A percentile compares a stretch with the other conserved stretches of the same genome.
phyloP scores from a whole-genome alignment of 2,888 invertebrate genomes.

The Myopa tessellatipennis region DNA sequence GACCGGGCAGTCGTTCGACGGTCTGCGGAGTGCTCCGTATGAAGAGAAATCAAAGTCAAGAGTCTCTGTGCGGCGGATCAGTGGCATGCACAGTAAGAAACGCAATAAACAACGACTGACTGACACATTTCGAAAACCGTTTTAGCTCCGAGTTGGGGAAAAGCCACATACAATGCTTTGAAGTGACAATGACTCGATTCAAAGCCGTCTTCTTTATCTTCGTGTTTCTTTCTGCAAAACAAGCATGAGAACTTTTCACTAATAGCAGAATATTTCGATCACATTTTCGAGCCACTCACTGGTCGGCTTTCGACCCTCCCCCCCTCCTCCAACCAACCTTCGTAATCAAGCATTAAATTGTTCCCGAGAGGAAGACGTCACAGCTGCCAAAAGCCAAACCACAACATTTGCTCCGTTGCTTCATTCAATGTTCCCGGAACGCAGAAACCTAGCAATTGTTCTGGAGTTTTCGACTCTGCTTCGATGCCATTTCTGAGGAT shows the following conservation, averaged over 20 bases:
- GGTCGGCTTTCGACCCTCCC: neutral
- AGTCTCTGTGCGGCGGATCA: constrained; percentile 26
- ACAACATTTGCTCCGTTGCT: constrained; percentile 8
- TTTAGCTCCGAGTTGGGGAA: neutral
- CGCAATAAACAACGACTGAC: neutral
- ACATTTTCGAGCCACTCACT: neutral
- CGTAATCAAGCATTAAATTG: constrained; percentile 35
- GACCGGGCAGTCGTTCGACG: neutral
- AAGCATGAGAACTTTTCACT: no score
- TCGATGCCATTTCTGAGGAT: neutral
- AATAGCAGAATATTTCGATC: no score
- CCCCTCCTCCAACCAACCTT: neutral
- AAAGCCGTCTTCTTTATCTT: neutral
- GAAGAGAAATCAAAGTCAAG: constrained; percentile 4
- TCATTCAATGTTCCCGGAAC: constrained; percentile 2
- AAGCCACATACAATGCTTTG: neutral
- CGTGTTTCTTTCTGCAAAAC: no score
- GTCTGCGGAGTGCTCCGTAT: constrained; percentile 15
- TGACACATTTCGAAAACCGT: neutral
- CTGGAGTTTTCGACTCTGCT: neutral
- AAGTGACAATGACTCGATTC: neutral
- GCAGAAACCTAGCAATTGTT: neutral
- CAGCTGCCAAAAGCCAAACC: constrained; percentile 7
- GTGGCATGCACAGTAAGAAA: constrained; percentile 10
- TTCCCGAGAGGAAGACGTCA: neutral